phyloP scores from a whole-genome alignment of 2,797 vertebrate genomes.

The Trematomus bernacchii region DNA sequence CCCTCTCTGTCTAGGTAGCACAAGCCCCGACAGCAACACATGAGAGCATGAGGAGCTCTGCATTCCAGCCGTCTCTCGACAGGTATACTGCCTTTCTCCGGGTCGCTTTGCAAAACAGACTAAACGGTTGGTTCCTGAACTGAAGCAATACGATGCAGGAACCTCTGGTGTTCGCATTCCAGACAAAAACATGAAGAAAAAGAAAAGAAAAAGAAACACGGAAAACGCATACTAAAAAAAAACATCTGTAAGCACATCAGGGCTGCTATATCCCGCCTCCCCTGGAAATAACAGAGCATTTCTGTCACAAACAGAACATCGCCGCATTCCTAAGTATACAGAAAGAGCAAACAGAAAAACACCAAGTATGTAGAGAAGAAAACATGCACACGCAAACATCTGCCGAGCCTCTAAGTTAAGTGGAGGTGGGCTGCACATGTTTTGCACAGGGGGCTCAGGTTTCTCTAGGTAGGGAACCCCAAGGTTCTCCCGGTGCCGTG shows the following conservation, averaged over 20 bases:
- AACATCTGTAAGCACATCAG: slow-evolving; percentile 39
- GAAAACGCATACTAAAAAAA: slow-evolving; percentile 22
- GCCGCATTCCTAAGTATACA: slow-evolving; percentile 60
- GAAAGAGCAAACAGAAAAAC: slow-evolving; percentile 43
- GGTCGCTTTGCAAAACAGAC: slow-evolving; percentile 39
- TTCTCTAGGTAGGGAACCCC: slow-evolving; percentile 83
- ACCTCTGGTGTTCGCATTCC: slow-evolving; percentile 69
- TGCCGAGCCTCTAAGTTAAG: slow-evolving; percentile 55
- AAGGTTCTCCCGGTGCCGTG: slow-evolving; percentile 75
- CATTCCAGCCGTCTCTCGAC: slow-evolving; percentile 70
- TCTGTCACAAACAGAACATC: slow-evolving; percentile 49
- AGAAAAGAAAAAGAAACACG: not conserved
- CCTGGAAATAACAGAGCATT: slow-evolving; percentile 34
- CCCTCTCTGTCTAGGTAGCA: slow-evolving; percentile 45
- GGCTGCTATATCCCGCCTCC: slow-evolving; percentile 45
- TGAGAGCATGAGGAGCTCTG: slow-evolving; percentile 60
- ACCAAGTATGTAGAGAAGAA: slow-evolving; percentile 52
- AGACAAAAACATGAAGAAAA: slow-evolving; percentile 68
- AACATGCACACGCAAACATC: slow-evolving; percentile 64
- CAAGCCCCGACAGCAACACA: slow-evolving; percentile 62
- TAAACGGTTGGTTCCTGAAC: slow-evolving; percentile 54
- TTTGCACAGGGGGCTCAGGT: slow-evolving; percentile 78
- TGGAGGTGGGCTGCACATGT: slow-evolving; percentile 74
- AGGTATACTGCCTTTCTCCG: slow-evolving; percentile 60
- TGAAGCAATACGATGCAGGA: slow-evolving; percentile 67